Evolutionary conservation across 2,113 vertebrate genomes (phyloP).

Genomic region (Atrichornis clamosus): DNA sequence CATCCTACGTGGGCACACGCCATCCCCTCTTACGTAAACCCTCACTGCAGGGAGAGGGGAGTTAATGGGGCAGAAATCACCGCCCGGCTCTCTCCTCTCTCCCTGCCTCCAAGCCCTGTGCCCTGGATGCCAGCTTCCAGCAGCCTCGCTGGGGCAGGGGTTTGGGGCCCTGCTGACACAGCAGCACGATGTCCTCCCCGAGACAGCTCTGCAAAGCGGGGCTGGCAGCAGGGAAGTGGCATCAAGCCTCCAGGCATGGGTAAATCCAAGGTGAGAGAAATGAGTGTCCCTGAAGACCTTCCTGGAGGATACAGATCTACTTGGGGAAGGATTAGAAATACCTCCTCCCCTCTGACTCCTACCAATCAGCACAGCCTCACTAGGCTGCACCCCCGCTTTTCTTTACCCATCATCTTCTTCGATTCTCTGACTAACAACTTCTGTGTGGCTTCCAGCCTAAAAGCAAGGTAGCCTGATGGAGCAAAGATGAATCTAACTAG

Average conservation of each 20-base stretch:
- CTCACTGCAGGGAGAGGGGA: neutral
- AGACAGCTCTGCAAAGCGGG: accelerated
- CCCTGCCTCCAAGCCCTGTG: neutral
- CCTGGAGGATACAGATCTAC: neutral
- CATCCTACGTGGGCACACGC: accelerated
- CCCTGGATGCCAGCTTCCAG: neutral
- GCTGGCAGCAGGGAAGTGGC: neutral
- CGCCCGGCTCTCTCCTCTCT: neutral
- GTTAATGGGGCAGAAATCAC: neutral
- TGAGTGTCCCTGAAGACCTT: neutral
- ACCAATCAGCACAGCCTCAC: neutral
- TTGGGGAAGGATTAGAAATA: neutral
- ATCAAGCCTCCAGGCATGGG: neutral
- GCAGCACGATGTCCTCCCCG: neutral
- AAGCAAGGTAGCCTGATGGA: neutral
- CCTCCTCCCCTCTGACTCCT: accelerated
- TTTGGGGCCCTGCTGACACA: accelerated
- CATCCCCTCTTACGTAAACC: neutral
- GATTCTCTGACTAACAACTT: neutral
- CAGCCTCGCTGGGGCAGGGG: neutral
- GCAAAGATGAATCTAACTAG: neutral
- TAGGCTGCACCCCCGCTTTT: neutral
- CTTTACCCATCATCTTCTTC: neutral
- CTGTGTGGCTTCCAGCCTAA: neutral
- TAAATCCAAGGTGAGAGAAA: neutral